Percentiles rank a stretch among this genome's conserved stretches.
These are phyloP conservation scores for Leptinotarsa undecemlineata DNA, from an alignment of 1,140 invertebrate species.

Conservation along the genomic window DNA sequence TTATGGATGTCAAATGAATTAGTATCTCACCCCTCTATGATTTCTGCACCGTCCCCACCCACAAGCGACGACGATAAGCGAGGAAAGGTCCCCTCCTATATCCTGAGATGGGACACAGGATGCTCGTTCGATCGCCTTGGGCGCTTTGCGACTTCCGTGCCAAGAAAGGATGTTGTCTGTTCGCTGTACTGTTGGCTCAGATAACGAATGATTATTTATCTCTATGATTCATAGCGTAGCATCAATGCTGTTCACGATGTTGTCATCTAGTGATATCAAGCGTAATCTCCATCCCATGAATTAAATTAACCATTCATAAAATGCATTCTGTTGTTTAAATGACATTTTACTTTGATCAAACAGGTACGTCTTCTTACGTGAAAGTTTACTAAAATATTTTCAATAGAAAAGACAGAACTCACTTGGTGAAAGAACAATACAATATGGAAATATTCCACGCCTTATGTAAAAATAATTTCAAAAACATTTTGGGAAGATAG, in stretches of 20 bases:
- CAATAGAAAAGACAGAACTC: too few species aligned
- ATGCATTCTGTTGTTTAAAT: too few species aligned
- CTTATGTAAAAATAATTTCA: too few species aligned
- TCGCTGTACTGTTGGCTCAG: slow-evolving; percentile 2
- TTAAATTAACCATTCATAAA: too few species aligned
- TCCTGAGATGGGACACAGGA: slow-evolving; percentile 3
- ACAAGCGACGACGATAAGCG: not conserved
- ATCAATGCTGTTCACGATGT: not conserved
- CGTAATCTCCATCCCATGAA: too few species aligned
- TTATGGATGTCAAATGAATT: too few species aligned
- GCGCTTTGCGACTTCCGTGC: slow-evolving; percentile 14
- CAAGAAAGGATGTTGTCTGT: slow-evolving; percentile 20
- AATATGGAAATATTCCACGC: too few species aligned
- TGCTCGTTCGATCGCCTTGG: slow-evolving; percentile 10
- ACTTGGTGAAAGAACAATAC: too few species aligned
- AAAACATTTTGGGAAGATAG: too few species aligned
- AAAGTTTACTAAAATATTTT: too few species aligned
- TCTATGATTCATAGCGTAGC: slow-evolving; percentile 22
- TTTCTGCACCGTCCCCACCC: not conserved
- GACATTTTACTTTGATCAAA: too few species aligned
- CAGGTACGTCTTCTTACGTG: too few species aligned
- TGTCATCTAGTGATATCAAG: not conserved
- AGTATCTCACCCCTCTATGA: not conserved
- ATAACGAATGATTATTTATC: slow-evolving; percentile 32
- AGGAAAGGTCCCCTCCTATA: not conserved